phyloP scores from a whole-genome alignment of 2,888 invertebrate species.

The Ennomos quercinarius region DNA sequence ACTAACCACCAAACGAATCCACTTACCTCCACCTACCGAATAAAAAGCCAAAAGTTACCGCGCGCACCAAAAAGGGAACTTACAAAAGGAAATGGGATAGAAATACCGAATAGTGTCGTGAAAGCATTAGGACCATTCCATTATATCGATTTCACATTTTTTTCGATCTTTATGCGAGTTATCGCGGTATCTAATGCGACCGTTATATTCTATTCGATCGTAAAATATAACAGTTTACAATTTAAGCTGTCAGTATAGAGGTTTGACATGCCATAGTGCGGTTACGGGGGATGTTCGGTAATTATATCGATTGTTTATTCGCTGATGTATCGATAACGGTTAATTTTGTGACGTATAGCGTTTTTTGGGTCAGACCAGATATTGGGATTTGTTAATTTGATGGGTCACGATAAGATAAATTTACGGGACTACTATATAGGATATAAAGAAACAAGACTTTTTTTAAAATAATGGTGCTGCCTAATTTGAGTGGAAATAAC shows the following conservation, averaged over 20 bases:
- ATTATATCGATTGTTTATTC: conserved; percentile 45
- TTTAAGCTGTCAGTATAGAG: conserved; percentile 52
- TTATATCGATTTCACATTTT: conserved; percentile 54
- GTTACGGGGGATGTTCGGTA: conserved; percentile 45
- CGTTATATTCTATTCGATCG: conserved; percentile 42
- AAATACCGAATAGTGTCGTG: conserved; percentile 51
- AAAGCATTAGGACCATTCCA: conserved; percentile 41
- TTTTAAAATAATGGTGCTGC: background rate
- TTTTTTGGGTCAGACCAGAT: conserved; percentile 39
- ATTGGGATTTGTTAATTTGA: conserved; percentile 24
- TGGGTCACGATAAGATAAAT: conserved; percentile 20
- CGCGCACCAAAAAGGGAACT: conserved; percentile 26
- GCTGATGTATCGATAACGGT: conserved; percentile 47
- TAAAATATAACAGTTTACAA: conserved; percentile 55
- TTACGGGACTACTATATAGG: background rate
- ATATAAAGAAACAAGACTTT: conserved; percentile 1
- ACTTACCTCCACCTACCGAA: conserved; percentile 20
- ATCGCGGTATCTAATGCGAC: conserved; percentile 43
- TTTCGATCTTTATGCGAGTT: conserved; percentile 50
- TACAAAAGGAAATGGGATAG: conserved; percentile 49
- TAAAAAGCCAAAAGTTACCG: conserved; percentile 43
- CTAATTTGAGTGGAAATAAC: too few species aligned
- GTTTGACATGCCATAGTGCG: conserved; percentile 55
- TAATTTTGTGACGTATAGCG: conserved; percentile 36
- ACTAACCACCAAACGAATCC: background rate